Evolutionary conservation across 2,888 invertebrate genomes (phyloP).

Genomic region (Thumatha senex): DNA sequence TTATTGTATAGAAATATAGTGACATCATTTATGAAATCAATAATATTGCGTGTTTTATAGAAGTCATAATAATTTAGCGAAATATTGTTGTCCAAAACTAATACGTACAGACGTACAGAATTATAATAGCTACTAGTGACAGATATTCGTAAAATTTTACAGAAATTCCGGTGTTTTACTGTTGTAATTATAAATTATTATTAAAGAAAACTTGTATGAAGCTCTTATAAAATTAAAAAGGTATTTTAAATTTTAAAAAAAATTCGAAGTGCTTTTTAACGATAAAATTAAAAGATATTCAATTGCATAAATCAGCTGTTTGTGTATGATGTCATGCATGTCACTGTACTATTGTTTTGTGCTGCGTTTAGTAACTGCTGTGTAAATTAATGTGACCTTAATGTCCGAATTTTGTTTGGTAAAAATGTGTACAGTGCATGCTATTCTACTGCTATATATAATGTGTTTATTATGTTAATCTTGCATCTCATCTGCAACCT

Average conservation of each 20-base stretch:
- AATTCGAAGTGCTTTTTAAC: neutral
- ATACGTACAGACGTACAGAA: too few species aligned
- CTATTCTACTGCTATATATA: neutral
- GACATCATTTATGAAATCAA: neutral
- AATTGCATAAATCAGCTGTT: conserved; percentile 35
- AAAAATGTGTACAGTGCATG: conserved; percentile 24
- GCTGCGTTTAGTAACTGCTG: conserved; percentile 29
- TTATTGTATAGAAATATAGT: neutral
- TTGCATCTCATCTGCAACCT: too few species aligned
- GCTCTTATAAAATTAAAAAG: too few species aligned
- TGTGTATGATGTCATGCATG: conserved; percentile 22
- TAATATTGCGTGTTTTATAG: neutral
- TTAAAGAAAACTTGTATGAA: too few species aligned
- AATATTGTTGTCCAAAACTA: too few species aligned
- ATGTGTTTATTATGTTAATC: neutral
- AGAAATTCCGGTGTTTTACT: neutral
- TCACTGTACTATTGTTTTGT: conserved; percentile 14
- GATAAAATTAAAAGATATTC: neutral
- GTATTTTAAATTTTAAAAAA: neutral
- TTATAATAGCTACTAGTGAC: too few species aligned
- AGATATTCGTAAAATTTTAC: too few species aligned
- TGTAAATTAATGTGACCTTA: conserved; percentile 25
- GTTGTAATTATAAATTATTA: too few species aligned
- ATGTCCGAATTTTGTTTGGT: conserved; percentile 18
- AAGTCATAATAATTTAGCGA: neutral